These are phyloP conservation scores for Dipodomys ordii DNA, from an alignment of 2,113 vertebrate species.

Conservation along the genomic window DNA sequence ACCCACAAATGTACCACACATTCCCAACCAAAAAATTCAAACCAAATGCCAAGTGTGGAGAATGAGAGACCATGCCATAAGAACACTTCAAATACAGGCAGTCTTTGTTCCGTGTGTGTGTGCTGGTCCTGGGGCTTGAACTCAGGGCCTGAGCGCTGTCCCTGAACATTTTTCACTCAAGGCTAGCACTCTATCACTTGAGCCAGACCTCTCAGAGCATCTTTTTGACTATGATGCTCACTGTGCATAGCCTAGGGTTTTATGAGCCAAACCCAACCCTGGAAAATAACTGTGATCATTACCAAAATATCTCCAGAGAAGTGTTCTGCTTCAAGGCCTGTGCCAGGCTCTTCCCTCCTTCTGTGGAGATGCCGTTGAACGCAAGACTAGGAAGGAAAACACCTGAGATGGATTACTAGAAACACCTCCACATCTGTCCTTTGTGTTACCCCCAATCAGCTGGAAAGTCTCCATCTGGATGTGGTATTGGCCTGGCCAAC, in stretches of 20 bases:
- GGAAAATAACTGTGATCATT: slow-evolving; percentile 33
- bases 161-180: too few relatives aligned
- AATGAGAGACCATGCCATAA: not conserved
- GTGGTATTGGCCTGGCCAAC: not conserved
- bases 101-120: too few relatives aligned
- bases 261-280: not conserved
- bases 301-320: slow-evolving; percentile 94
- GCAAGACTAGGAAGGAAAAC: slow-evolving; percentile 89
- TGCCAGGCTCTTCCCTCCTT: slow-evolving; percentile 91
- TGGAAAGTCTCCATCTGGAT: not conserved
- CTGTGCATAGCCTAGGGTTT: not conserved
- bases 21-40: not conserved
- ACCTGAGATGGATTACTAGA: not conserved
- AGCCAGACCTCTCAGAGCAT: not conserved
- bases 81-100: not conserved
- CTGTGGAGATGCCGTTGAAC: slow-evolving; percentile 92
- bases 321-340: slow-evolving; percentile 91
- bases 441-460: not conserved
- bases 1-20: not conserved
- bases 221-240: not conserved
- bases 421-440: not conserved
- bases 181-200: too few relatives aligned
- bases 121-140: too few relatives aligned
- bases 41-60: not conserved
- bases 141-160: too few relatives aligned